Evolutionary conservation across 1,140 invertebrate genomes (phyloP).

Genomic region (Anthonomus grandis): DNA sequence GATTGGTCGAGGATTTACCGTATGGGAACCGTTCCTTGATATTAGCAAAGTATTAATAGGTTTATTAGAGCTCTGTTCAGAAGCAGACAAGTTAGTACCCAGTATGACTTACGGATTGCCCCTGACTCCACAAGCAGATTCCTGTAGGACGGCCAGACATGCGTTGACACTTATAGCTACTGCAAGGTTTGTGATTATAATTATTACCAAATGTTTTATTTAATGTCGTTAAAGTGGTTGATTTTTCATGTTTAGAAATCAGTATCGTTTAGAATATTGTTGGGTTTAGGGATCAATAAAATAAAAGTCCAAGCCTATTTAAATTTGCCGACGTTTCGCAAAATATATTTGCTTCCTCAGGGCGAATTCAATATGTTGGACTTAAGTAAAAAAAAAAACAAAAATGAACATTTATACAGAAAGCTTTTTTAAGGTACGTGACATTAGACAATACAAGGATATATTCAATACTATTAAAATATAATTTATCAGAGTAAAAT

Average conservation of each 20-base stretch:
- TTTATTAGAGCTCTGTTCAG: conserved; percentile 90
- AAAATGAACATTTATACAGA: too few species aligned
- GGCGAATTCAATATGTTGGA: too few species aligned
- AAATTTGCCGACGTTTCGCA: too few species aligned
- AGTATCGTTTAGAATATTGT: background rate
- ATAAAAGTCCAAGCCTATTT: too few species aligned
- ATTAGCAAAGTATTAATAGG: conserved; percentile 87
- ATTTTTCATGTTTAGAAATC: background rate
- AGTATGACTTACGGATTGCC: conserved; percentile 95
- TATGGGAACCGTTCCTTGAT: conserved; percentile 98
- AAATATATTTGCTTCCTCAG: too few species aligned
- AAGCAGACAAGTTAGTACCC: conserved; percentile 88
- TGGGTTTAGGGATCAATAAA: too few species aligned
- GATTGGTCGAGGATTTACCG: conserved; percentile 92
- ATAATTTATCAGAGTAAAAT: too few species aligned
- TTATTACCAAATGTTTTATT: conserved; percentile 17
- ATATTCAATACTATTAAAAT: too few species aligned
- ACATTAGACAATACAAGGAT: too few species aligned
- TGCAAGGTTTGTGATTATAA: too few species aligned
- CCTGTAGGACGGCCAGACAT: conserved; percentile 92
- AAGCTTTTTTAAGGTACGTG: too few species aligned
- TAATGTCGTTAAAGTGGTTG: background rate
- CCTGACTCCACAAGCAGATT: conserved; percentile 90
- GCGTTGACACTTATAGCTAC: conserved; percentile 94
- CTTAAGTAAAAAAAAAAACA: too few species aligned